phyloP scores from a whole-genome alignment of 2,113 vertebrate species.

The Patagioenas fasciata region DNA sequence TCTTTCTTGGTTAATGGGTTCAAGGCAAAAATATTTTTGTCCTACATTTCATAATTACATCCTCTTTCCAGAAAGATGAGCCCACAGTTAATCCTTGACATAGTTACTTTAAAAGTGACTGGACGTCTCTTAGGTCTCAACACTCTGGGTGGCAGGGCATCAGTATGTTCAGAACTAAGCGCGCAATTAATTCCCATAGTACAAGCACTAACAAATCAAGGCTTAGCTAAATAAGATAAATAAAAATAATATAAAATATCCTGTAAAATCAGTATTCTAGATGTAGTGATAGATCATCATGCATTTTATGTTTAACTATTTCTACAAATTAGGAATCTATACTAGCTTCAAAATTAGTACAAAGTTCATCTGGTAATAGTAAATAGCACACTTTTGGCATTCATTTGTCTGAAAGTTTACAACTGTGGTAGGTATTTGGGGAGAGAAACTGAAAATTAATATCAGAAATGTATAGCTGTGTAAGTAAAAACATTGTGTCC shows the following conservation, averaged over 20 bases:
- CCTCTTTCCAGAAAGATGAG: neutral
- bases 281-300: neutral
- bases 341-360: neutral
- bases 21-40: neutral
- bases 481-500: neutral
- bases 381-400: neutral
- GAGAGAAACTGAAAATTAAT: neutral
- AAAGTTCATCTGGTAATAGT: neutral
- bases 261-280: neutral
- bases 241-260: neutral
- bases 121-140: neutral
- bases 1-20: neutral
- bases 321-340: slow-evolving; percentile 24
- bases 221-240: slow-evolving; percentile 23
- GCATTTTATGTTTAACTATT: slow-evolving; percentile 36
- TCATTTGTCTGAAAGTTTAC: neutral
- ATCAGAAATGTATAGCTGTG: neutral
- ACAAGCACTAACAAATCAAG: slow-evolving; percentile 3
- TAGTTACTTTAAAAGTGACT: neutral
- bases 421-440: neutral
- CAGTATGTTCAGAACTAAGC: neutral
- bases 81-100: neutral
- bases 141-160: neutral
- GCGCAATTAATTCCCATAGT: neutral
- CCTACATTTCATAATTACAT: neutral